Base-by-base conservation (phyloP, 2,113 vertebrate genomes). In the Amblyornis subalaris region DNA sequence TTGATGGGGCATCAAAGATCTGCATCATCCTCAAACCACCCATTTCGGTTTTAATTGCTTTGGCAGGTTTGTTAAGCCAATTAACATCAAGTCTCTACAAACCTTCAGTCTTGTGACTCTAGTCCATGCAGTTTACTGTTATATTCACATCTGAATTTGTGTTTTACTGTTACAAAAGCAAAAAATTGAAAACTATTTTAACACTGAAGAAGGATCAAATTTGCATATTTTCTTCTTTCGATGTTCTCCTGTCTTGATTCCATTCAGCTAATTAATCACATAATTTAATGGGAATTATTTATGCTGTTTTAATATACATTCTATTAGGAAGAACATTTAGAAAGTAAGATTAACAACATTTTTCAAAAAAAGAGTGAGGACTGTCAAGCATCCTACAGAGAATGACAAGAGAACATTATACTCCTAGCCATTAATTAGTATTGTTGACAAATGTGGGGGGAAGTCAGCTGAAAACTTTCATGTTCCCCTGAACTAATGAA, bases 21-120 rank as follows among this genome's bases (percentile, higher is more conserved):
- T 79, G 66, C 55, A 72, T 92, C 90, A 95, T 62, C 38, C 62
- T 96, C 79, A 97, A 97, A 90, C 70, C 74, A 96, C 95, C 91
- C 85, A 97, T 88, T 61, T 86, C 67, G 95, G 69, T 35, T 94
- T 95, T 96, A 97, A 97, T 96, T 97, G 83, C 19, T 94, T 96
- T 97, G 92, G 74, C 79, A 96, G 64, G 85, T 90, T 90, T 95
- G 36, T 85, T 91, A 81, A 91, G 23, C 29, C 91, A 97, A 96
- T 97, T 97, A 97, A 92, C 85, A 94, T 87, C 51, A 96, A 89
- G 60, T 94, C 45, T 94, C 72, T 78, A 85, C 17, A 94, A 95
- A 96, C 88, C 76, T 90, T 72, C 90, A 86, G 71, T 95, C 89
- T 96, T 96, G 89, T 93, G 72, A 91, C 28, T 91, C 18, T 73